phyloP scores from a whole-genome alignment of 2,113 vertebrate species.

The Narcine bancroftii region DNA sequence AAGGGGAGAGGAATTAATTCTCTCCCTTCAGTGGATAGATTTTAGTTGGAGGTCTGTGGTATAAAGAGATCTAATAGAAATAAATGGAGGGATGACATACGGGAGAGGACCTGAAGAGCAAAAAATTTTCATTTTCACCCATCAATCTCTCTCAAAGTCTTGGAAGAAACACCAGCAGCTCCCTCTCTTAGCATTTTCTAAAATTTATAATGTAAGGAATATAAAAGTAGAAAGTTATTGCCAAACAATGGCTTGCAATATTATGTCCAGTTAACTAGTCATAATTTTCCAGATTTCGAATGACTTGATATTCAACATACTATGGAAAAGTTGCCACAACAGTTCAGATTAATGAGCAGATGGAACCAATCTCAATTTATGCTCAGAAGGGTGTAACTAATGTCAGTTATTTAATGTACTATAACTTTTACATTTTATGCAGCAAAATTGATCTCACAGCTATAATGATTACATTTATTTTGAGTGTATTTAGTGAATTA shows the following conservation, averaged over 20 bases:
- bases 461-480: constrained; percentile 1
- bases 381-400: not conserved
- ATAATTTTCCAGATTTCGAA: too few relatives aligned
- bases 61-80: not conserved
- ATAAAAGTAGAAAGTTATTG: too few relatives aligned
- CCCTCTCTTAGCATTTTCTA: not conserved
- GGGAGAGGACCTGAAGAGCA: too few relatives aligned
- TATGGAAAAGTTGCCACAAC: not conserved
- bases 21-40: not conserved
- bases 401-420: not conserved
- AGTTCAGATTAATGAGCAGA: not conserved
- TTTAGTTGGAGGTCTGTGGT: not conserved
- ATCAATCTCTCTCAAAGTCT: too few relatives aligned
- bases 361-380: not conserved
- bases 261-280: too few relatives aligned
- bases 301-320: too few relatives aligned
- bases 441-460: not conserved
- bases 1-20: not conserved
- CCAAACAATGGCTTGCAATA: too few relatives aligned
- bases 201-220: not conserved
- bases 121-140: too few relatives aligned
- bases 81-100: not conserved
- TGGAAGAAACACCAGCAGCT: not conserved
- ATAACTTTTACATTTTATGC: not conserved
- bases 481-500: not conserved